Evolutionary conservation across 1,140 invertebrate species (phyloP).

Genomic region (Drosophila chauvacae): DNA sequence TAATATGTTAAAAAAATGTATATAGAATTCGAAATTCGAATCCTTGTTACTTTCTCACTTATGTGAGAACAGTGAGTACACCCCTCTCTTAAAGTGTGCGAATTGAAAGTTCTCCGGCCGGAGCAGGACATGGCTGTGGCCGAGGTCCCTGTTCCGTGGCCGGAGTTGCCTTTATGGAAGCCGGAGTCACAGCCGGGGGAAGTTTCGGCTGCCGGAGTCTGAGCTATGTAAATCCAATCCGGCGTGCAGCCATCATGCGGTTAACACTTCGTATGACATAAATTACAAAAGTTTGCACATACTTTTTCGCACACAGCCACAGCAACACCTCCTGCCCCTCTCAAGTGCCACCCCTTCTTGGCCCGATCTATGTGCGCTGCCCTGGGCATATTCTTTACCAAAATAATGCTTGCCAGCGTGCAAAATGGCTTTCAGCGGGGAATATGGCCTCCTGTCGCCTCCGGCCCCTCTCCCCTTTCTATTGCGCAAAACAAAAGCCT

Average conservation of each 20-base stretch:
- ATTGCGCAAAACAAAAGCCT: conserved; percentile 57
- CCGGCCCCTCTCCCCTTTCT: conserved; percentile 7
- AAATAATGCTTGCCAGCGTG: conserved; percentile 66
- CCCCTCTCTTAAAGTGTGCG: background rate
- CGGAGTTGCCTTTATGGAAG: conserved; percentile 10
- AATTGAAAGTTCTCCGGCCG: conserved; percentile 15
- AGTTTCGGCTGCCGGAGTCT: conserved; percentile 71
- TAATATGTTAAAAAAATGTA: background rate
- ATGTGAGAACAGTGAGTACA: background rate
- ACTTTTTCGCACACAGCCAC: conserved; percentile 74
- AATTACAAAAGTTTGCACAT: conserved; percentile 82
- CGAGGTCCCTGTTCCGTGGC: conserved; percentile 17
- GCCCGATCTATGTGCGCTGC: conserved; percentile 59
- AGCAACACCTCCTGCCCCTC: conserved; percentile 11
- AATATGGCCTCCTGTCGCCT: conserved; percentile 22
- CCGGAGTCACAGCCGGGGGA: conserved; percentile 22
- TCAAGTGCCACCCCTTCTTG: background rate
- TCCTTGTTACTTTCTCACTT: background rate
- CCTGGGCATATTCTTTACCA: conserved; percentile 70
- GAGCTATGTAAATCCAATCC: conserved; percentile 82
- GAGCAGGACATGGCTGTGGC: conserved; percentile 43
- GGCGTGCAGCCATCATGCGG: conserved; percentile 82
- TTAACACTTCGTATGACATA: conserved; percentile 83
- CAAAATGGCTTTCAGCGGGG: conserved; percentile 73
- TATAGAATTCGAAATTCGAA: background rate